phyloP scores from a whole-genome alignment of 2,797 vertebrate species.

The Sebastolobus altivelis region DNA sequence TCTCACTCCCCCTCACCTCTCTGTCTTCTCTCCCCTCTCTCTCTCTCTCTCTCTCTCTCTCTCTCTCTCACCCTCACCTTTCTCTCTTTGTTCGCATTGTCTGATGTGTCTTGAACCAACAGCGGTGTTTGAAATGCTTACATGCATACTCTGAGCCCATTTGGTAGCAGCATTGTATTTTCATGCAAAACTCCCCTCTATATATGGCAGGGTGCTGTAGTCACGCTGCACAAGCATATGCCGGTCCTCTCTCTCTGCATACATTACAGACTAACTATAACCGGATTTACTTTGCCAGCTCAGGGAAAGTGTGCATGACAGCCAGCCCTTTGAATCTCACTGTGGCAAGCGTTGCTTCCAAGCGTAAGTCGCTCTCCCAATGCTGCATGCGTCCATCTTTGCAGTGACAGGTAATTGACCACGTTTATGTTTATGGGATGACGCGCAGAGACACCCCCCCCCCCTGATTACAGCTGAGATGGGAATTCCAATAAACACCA shows the following conservation, averaged over 20 bases:
- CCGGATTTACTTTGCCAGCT: constrained; percentile 72
- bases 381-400: constrained; percentile 52
- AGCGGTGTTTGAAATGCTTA: constrained; percentile 61
- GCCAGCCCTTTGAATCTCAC: constrained; percentile 62
- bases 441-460: constrained; percentile 42
- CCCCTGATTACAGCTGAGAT: constrained; percentile 57
- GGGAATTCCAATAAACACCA: constrained; percentile 53
- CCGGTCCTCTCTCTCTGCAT: constrained; percentile 63
- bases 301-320: constrained; percentile 61
- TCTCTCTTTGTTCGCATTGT: constrained; percentile 35
- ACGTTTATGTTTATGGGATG: constrained; percentile 52
- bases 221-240: constrained; percentile 55
- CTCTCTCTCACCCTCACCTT: not conserved
- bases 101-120: constrained; percentile 41
- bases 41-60: constrained; percentile 20
- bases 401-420: constrained; percentile 51
- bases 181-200: constrained; percentile 51
- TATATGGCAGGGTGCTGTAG: constrained; percentile 55
- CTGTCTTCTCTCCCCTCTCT: not conserved
- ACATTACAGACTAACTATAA: constrained; percentile 70
- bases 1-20: constrained; percentile 22
- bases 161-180: constrained; percentile 56
- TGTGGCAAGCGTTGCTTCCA: constrained; percentile 53
- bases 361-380: constrained; percentile 47
- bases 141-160: constrained; percentile 53